phyloP scores from a whole-genome alignment of 2,888 invertebrate genomes.

The Caenorhabditis uteleia region DNA sequence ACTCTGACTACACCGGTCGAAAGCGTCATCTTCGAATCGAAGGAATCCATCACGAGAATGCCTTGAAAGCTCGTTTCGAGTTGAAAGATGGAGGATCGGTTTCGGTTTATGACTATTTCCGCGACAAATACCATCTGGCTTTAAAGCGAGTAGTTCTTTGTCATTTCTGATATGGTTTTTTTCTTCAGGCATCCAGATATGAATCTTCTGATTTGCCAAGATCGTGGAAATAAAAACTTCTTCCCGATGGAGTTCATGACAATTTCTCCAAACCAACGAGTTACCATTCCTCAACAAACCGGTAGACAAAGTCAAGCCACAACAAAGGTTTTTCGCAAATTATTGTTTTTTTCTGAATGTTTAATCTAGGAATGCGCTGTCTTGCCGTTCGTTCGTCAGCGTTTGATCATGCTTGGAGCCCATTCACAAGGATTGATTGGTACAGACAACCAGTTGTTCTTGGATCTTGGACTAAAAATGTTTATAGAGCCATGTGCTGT shows the following conservation, averaged over 20 bases:
- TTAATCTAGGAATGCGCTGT: conserved; percentile 32
- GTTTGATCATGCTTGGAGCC: conserved; percentile 16
- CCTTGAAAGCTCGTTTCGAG: conserved; percentile 3
- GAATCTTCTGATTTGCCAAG: conserved; percentile 33
- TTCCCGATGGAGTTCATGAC: conserved; percentile 47
- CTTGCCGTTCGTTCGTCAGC: conserved; percentile 25
- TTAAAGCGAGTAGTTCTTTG: conserved; percentile 17
- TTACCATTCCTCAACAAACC: conserved; percentile 46
- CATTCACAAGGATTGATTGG: conserved; percentile 1
- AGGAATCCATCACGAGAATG: conserved; percentile 6
- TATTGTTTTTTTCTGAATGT: background rate
- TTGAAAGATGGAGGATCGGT: background rate
- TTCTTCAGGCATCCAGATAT: conserved; percentile 33
- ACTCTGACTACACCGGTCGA: conserved; percentile 6
- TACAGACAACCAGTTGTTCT: conserved; percentile 7
- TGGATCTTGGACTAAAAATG: conserved; percentile 18
- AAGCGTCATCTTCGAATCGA: conserved; percentile 11
- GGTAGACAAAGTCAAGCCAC: conserved; percentile 30
- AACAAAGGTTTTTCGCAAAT: conserved; percentile 16
- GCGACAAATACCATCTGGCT: conserved; percentile 25
- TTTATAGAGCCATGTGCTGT: conserved; percentile 19
- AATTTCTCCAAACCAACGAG: conserved; percentile 47
- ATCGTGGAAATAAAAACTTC: conserved; percentile 34
- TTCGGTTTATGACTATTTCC: conserved; percentile 18
- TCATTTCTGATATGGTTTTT: background rate